These are phyloP conservation scores for Epicauta chinensis DNA, from an alignment of 1,140 invertebrate genomes.

Conservation along the genomic window DNA sequence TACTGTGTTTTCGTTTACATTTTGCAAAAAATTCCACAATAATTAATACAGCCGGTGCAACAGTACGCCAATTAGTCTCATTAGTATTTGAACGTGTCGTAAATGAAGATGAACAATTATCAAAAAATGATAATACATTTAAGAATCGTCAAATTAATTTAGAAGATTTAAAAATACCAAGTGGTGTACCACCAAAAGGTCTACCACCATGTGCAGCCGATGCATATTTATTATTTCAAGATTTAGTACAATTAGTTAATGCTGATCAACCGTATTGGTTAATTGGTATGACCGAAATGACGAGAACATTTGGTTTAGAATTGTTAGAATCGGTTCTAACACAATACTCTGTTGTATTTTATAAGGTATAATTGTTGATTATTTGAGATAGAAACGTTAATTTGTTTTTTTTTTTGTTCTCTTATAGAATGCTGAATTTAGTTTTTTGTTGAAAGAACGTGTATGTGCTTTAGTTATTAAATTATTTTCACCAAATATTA, in stretches of 20 bases:
- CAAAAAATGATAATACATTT: slow-evolving; percentile 32
- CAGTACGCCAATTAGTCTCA: slow-evolving; percentile 92
- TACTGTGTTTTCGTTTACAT: slow-evolving; percentile 92
- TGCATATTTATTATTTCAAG: slow-evolving; percentile 94
- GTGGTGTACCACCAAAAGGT: slow-evolving; percentile 66
- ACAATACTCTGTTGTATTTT: slow-evolving; percentile 87
- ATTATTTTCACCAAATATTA: slow-evolving; percentile 94
- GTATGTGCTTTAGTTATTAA: slow-evolving; percentile 97
- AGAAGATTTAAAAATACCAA: slow-evolving; percentile 73
- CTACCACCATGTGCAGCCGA: slow-evolving; percentile 86
- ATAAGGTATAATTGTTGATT: slow-evolving; percentile 59
- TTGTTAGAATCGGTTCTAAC: slow-evolving; percentile 89
- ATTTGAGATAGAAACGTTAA: slow-evolving; percentile 73
- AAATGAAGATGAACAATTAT: slow-evolving; percentile 57
- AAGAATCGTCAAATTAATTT: slow-evolving; percentile 54
- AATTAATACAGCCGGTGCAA: slow-evolving; percentile 94
- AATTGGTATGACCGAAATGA: slow-evolving; percentile 93
- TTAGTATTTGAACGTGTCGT: slow-evolving; percentile 93
- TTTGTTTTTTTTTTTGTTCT: slow-evolving; percentile 92
- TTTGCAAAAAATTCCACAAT: slow-evolving; percentile 90
- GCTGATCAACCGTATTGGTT: slow-evolving; percentile 94
- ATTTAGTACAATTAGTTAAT: slow-evolving; percentile 94
- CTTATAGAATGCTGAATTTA: slow-evolving; percentile 90
- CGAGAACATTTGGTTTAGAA: slow-evolving; percentile 93
- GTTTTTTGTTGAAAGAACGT: slow-evolving; percentile 89